Base-by-base conservation (phyloP, 2,888 invertebrate genomes). In the Amblyteles armatorius region DNA sequence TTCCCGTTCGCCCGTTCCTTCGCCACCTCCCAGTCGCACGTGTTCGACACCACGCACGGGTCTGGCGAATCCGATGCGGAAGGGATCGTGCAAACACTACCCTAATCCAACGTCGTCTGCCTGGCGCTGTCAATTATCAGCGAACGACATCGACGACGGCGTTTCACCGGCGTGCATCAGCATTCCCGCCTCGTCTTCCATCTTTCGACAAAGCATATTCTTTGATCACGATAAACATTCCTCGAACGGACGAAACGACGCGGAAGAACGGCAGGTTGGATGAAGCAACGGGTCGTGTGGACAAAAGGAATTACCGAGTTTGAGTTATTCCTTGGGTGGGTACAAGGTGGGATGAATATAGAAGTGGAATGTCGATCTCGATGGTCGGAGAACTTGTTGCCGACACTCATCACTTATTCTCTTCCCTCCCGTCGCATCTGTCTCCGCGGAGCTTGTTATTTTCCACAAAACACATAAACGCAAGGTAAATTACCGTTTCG, bases 361-460 rank as follows among this genome's bases (percentile, higher is more conserved):
- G 29, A 33, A 63, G 29, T 7, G n/a, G 29, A 63, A 63, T 63
- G 33, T 16, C 29, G 33, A 63, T 16, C 16, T 7, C 29, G 6
- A 33, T 29, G 29, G 33, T 63, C 63, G 63, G 63, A 63, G 29
- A 29, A 63, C 16, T 57, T 22, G 57, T 22, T 57, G 26, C 26
- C 11, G 26, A 57, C 57, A 57, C 57, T 63, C 29, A 26, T 63
- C 29, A 33, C 63, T 63, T 63, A 16, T 63, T n/a, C 29, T 29
- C 16, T 63, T 33, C 63, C 13, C 33, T 33, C 63, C 16, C 16
- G 29, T 63, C 33, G 63, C 29, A 4, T 63, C 13, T n/a, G 33
- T n/a, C 63, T 63, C 33, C 16, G 16, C 29, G 33, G 13, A 63
- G 63, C 63, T 63, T 33, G 63, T 63, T 63, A 63, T 63, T 33